A percentile compares a stretch with the other conserved stretches of the same genome.
Evolutionary conservation across 1,140 invertebrate genomes (phyloP).

Genomic region (Hestina assimilis): DNA sequence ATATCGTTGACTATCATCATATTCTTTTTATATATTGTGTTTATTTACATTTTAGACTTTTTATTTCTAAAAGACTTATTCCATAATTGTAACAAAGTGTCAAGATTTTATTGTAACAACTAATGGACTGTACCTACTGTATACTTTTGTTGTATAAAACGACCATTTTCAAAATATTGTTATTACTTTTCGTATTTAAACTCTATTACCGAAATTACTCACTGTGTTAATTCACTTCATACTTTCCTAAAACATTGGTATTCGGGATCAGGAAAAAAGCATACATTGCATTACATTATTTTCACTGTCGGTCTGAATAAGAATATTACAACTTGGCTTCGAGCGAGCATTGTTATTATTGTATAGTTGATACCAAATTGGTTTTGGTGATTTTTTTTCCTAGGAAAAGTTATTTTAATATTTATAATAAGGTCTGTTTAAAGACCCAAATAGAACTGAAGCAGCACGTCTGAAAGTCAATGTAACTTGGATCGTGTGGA

Average conservation of each 20-base stretch:
- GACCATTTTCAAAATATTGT: too few relatives aligned
- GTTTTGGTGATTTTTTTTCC: constrained; percentile 54
- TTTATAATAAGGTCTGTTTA: constrained; percentile 58
- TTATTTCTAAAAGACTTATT: background rate
- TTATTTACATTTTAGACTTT: background rate
- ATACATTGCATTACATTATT: too few relatives aligned
- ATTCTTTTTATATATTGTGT: background rate
- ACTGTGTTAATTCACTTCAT: too few relatives aligned
- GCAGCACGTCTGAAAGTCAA: background rate
- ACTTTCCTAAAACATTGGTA: too few relatives aligned
- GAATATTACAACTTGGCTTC: constrained; percentile 8
- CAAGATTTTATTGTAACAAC: background rate
- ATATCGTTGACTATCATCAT: background rate
- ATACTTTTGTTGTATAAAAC: background rate
- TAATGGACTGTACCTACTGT: background rate
- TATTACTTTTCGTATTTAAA: too few relatives aligned
- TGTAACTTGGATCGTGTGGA: background rate
- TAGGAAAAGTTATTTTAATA: constrained; percentile 56
- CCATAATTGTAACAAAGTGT: background rate
- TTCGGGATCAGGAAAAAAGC: too few relatives aligned
- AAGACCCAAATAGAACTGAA: constrained; percentile 43
- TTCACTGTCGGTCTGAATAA: background rate
- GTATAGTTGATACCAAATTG: constrained; percentile 54
- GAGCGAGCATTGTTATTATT: constrained; percentile 31
- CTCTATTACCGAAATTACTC: too few relatives aligned